Conservation (phyloP, 2,797 vertebrate species). For the Carcharodon carcharias region DNA sequence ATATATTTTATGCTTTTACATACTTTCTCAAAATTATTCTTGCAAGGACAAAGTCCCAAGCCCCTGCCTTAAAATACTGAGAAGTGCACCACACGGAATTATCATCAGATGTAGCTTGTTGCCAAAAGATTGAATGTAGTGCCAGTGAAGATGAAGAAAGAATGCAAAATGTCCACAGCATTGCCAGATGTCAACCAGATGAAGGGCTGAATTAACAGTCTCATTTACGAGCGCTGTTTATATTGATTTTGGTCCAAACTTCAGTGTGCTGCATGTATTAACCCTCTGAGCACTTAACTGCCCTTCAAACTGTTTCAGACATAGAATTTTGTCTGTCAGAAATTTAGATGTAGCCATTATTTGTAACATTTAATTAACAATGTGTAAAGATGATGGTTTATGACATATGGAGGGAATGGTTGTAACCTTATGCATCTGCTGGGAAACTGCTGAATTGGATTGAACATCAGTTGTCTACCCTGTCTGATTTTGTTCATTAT, state of each 20-base stretch:
- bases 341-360: neutral
- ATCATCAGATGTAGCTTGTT: neutral
- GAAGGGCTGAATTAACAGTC: neutral
- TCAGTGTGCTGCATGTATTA: neutral
- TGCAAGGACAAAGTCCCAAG: neutral
- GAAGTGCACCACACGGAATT: neutral
- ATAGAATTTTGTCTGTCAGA: too few species aligned
- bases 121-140: neutral
- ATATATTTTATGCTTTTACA: neutral
- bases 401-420: neutral
- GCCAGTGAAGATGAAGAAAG: conserved; percentile 15
- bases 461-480: neutral
- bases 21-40: conserved; percentile 2
- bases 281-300: neutral
- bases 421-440: neutral
- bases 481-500: neutral
- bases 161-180: neutral
- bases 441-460: neutral
- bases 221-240: neutral
- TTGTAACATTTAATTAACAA: neutral
- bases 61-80: neutral
- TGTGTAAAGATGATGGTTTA: neutral
- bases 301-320: neutral
- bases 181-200: conserved; percentile 18
- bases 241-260: conserved; percentile 5